These are phyloP conservation scores for Diarsia mendica DNA, from an alignment of 2,888 invertebrate genomes.

Conservation along the genomic window DNA sequence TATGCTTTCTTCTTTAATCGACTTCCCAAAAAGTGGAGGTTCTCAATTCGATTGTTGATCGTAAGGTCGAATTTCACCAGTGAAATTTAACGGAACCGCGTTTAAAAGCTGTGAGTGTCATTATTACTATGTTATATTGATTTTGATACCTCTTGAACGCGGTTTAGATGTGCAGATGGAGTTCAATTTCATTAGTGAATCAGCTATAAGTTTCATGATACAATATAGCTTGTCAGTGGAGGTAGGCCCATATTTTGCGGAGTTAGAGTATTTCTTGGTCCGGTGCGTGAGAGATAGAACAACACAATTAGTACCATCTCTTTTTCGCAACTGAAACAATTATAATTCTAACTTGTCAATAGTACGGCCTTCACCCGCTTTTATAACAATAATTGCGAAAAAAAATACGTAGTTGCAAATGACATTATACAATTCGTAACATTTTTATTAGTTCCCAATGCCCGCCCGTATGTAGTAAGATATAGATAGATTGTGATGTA, in stretches of 20 bases:
- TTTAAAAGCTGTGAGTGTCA: neutral
- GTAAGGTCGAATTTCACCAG: neutral
- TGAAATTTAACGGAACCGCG: neutral
- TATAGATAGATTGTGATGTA: slow-evolving; percentile 46
- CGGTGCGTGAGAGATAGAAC: neutral
- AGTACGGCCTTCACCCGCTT: neutral
- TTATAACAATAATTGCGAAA: neutral
- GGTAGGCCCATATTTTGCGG: neutral
- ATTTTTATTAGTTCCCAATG: neutral
- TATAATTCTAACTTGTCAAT: neutral
- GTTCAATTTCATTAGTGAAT: neutral
- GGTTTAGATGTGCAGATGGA: neutral
- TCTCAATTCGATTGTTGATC: no score
- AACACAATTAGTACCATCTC: neutral
- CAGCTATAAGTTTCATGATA: neutral
- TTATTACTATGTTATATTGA: neutral
- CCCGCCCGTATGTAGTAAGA: slow-evolving; percentile 27
- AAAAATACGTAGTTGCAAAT: neutral
- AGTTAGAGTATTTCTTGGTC: neutral
- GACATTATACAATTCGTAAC: neutral
- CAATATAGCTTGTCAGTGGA: neutral
- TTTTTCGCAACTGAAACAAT: neutral
- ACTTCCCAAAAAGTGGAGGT: no score
- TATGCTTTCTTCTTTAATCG: neutral
- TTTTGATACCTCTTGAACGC: neutral